phyloP scores from a whole-genome alignment of 2,888 invertebrate species.

The Noctua janthina region DNA sequence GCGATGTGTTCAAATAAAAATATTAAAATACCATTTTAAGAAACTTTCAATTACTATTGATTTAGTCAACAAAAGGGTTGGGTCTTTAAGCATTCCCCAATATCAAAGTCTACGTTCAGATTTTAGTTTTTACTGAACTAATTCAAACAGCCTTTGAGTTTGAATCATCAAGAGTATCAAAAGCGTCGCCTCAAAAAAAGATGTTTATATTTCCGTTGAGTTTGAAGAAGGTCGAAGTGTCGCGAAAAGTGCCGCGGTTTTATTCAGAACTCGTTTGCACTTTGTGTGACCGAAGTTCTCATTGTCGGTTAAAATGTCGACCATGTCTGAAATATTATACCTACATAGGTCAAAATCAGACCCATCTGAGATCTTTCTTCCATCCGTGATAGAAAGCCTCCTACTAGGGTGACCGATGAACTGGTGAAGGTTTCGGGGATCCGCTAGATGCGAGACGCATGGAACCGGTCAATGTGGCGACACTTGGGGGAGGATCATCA shows the following conservation, averaged over 20 bases:
- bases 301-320: not conserved
- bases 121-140: not conserved
- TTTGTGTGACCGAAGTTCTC: not conserved
- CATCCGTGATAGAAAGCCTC: too few species aligned
- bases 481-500: too few species aligned
- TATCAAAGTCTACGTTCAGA: not conserved
- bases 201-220: constrained; percentile 16
- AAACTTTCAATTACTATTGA: not conserved
- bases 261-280: constrained; percentile 3
- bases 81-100: not conserved
- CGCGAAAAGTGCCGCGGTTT: not conserved
- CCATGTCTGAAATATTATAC: not conserved
- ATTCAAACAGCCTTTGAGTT: constrained; percentile 7
- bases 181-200: constrained; percentile 20
- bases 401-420: too few species aligned
- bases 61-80: not conserved
- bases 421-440: too few species aligned
- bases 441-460: too few species aligned
- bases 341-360: not conserved
- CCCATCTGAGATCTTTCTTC: too few species aligned
- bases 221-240: constrained; percentile 29
- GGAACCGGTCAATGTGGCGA: too few species aligned
- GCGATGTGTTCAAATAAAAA: not conserved
- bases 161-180: constrained; percentile 10
- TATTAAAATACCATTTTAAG: not conserved